These are phyloP conservation scores for Panagrolaimus sp. DNA, from an alignment of 1,140 invertebrate species.

Conservation along the genomic window DNA sequence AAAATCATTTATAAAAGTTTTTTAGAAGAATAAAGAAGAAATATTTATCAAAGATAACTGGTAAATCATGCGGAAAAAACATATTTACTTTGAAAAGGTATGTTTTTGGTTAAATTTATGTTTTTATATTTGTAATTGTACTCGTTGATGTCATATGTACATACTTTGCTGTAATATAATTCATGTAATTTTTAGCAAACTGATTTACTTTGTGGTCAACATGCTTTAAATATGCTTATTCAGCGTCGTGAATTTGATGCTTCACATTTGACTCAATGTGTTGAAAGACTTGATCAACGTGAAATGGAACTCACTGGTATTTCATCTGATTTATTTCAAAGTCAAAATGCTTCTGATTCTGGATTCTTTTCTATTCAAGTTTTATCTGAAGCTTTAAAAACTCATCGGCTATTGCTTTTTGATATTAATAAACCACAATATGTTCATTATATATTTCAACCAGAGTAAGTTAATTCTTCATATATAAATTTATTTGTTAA, in stretches of 20 bases:
- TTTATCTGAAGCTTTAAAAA: not conserved
- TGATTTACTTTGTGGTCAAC: constrained; percentile 9
- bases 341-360: not conserved
- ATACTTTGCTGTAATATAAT: not conserved
- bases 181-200: not conserved
- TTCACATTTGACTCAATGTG: not conserved
- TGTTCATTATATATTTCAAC: not conserved
- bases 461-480: not conserved
- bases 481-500: not conserved
- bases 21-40: too few relatives aligned
- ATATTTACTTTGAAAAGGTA: constrained; percentile 10
- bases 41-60: too few relatives aligned
- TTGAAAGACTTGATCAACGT: not conserved
- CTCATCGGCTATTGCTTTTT: not conserved
- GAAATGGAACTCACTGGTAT: not conserved
- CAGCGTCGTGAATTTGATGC: not conserved
- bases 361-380: constrained; percentile 11
- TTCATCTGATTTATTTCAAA: not conserved
- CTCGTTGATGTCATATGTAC: not conserved
- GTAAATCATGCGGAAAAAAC: not conserved
- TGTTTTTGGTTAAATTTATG: not conserved
- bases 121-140: not conserved
- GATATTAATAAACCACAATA: not conserved
- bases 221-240: constrained; percentile 1
- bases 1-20: too few relatives aligned